A percentile compares a stretch with the other conserved stretches of the same genome.
These are phyloP conservation scores for Tineola bisselliella DNA, from an alignment of 2,888 invertebrate genomes.

Conservation along the genomic window DNA sequence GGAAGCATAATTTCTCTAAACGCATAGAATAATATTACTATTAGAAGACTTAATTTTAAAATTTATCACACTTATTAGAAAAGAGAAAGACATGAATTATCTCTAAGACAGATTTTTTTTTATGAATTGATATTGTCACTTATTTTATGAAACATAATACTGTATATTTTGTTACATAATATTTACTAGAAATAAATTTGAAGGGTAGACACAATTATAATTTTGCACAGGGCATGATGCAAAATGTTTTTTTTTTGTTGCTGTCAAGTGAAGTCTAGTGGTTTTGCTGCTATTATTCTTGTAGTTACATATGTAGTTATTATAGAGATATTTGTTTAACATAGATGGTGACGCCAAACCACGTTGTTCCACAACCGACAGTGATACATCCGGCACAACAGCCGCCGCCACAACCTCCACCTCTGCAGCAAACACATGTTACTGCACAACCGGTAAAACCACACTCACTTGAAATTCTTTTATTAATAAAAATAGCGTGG, in stretches of 20 bases:
- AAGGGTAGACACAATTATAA: conserved; percentile 14
- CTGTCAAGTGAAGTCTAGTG: conserved; percentile 1
- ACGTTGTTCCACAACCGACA: conserved; percentile 55
- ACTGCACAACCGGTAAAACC: background rate
- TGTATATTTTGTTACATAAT: too few relatives aligned
- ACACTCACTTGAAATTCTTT: too few relatives aligned
- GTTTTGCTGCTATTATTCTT: conserved; percentile 14
- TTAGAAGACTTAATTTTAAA: too few relatives aligned
- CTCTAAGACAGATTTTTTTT: too few relatives aligned
- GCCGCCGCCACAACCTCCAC: conserved; percentile 60
- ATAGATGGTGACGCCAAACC: conserved; percentile 55
- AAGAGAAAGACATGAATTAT: too few relatives aligned
- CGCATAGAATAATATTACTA: too few relatives aligned
- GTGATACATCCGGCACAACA: conserved; percentile 60
- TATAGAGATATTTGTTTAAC: background rate
- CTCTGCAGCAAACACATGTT: conserved; percentile 18
- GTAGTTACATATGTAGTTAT: conserved; percentile 16
- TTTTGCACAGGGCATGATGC: conserved; percentile 5
- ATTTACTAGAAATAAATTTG: too few relatives aligned
- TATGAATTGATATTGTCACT: too few relatives aligned
- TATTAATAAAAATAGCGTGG: too few relatives aligned
- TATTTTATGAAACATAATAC: too few relatives aligned
- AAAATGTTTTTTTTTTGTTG: background rate
- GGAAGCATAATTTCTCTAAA: too few relatives aligned
- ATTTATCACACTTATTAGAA: too few relatives aligned